Evolutionary conservation across 1,140 invertebrate genomes (phyloP), one percentile per base, ranked within the genome.

Genomic region (Choristoneura fumiferana): DNA sequence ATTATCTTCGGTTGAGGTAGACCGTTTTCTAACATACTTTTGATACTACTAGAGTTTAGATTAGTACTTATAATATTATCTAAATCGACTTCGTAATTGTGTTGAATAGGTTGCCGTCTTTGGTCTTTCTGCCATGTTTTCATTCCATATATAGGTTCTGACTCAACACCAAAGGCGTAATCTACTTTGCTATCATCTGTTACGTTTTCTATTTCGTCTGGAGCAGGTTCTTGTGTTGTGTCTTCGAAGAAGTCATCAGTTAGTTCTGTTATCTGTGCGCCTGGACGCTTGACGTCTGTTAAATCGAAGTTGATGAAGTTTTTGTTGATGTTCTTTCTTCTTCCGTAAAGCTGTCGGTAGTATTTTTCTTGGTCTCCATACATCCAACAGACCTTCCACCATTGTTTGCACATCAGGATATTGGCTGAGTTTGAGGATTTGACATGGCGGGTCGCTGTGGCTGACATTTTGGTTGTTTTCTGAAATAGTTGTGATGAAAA

Each of bases 371-470:
- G 95, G 76, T 95, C 95, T 18, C 95, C 95, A 75, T 96, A 94
- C 89, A 96, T 94, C 93, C 94, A 95, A 76, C 95, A 96, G 54
- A 95, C 95, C 86, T 94, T 95, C 95, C 95, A 96, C 95, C 95
- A 96, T 89, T 95, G 94, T 81, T 94, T 94, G 90, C 94, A 95
- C 93, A 95, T 94, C 57, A 95, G 84, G 76, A 95, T 92, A 87
- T 94, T 94, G 40, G 92, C 93, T 37, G 92, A 87, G 56, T 89
- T 90, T 4, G 89, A 89, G 4, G 86, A 76, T 67, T 90, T 90
- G 18, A 90, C 81, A 60, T 90, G 88, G 59, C 87, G 78, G 13
- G 85, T 89, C 0, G 89, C 88, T 15, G 88, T 90, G 5, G 89
- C 78, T 54, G 89, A 88, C 89, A 90, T 90, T 68, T 81, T 88